Base-by-base conservation (phyloP, 2,113 vertebrate genomes). In the Mobula hypostoma region DNA sequence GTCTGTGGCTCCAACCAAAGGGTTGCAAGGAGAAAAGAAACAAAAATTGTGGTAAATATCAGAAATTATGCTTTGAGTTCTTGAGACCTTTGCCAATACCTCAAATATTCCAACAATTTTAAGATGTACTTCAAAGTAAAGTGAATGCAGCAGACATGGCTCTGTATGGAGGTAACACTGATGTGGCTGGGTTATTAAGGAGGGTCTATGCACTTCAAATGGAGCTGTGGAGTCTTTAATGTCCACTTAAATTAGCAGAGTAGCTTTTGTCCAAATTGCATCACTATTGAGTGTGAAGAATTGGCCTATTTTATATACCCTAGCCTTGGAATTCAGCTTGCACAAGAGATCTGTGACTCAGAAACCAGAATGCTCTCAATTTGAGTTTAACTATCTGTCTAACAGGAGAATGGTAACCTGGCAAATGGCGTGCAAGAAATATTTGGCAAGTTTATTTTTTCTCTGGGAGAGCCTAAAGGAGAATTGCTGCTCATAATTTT, bases 381-480 rank as follows among this genome's bases (percentile, higher is more conserved):
- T 74, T 27, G 48, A 85, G 80, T 36, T 58, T 85, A 24, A 85
- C 27, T 56, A 58, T 58, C 82, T 85, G 11, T 24, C 27, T 85
- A 85, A 27, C 11, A 29, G 48, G 48, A 29, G 48, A 85, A 85
- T 85, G 82, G 11, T 85, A 61, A 85, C 24, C 24, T 85, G 82
- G 48, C 24, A 61, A 85, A 61, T 61, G 80, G 21, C 48, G 19
- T 27, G 14, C 21, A 85, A 85, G 56, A 85, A 85, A 85, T 9
- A 85, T 85, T 85, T 85, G 82, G 48, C 82, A 85, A 29, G 56
- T 85, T 85, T 9, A 61, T 29, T 24, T 85, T 79, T 61, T 85
- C 48, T 58, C 82, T 61, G 56, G 82, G 82, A 85, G 48, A 58
- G 24, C 82, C 56, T 58, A 21, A 27, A 56, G 82, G 11, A 85